Percentiles rank a stretch among this genome's conserved stretches.
phyloP scores from a whole-genome alignment of 2,113 vertebrate genomes.

The Columba janthina region DNA sequence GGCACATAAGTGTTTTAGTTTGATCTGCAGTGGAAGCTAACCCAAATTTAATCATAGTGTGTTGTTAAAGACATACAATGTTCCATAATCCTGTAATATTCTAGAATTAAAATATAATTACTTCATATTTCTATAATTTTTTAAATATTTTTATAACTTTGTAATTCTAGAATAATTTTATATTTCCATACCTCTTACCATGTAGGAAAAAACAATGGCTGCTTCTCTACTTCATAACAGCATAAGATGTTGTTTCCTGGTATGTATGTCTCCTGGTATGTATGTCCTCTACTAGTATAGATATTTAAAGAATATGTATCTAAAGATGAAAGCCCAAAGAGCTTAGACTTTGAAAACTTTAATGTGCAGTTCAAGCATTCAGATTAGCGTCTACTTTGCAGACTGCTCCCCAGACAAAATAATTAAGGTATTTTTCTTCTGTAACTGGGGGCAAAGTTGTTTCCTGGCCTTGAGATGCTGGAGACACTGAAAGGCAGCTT shows the following conservation, averaged over 20 bases:
- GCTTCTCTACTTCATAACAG: background rate
- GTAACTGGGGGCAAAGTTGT: background rate
- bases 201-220: background rate
- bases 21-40: background rate
- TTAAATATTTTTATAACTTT: background rate
- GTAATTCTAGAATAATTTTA: background rate
- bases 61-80: background rate
- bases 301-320: background rate
- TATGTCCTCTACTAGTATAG: background rate
- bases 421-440: constrained; percentile 26
- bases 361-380: background rate
- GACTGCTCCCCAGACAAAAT: background rate
- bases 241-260: background rate
- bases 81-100: background rate
- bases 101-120: background rate
- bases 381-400: background rate
- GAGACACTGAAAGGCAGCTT: background rate
- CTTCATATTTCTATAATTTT: background rate
- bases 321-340: background rate
- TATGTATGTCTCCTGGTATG: rapidly evolving
- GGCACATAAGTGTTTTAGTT: background rate
- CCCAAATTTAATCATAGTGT: constrained; percentile 21
- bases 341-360: background rate
- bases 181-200: background rate
- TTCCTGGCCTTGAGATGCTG: constrained; percentile 5